Evolutionary conservation across 2,888 invertebrate species (phyloP).

Genomic region (Allolobophora icterica): DNA sequence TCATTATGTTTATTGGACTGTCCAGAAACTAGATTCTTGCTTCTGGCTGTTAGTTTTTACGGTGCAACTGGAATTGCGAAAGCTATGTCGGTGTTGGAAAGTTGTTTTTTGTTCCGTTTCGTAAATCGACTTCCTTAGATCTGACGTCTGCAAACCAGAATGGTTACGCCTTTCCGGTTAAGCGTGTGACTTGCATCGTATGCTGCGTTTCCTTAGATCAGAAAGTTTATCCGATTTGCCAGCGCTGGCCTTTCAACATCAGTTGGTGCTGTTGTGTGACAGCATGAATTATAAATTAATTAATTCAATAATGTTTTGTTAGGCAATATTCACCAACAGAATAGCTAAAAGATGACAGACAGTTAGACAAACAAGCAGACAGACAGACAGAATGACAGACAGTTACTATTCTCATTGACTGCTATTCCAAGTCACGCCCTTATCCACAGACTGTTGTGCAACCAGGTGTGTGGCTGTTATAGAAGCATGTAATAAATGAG

Average conservation of each 20-base stretch:
- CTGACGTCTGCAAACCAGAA: neutral
- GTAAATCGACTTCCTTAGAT: neutral
- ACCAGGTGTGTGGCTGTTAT: neutral
- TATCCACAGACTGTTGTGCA: neutral
- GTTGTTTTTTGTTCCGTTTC: neutral
- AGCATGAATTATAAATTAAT: conserved; percentile 17
- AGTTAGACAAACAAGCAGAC: neutral
- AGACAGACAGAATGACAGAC: neutral
- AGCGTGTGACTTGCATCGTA: neutral
- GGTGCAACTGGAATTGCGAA: neutral
- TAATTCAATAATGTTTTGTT: neutral
- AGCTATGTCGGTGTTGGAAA: neutral
- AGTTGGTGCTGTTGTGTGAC: neutral
- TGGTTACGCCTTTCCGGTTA: neutral
- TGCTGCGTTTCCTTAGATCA: neutral
- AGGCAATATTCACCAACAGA: neutral
- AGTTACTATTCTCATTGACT: neutral
- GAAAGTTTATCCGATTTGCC: neutral
- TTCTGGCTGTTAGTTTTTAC: neutral
- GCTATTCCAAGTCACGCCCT: neutral
- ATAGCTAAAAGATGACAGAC: neutral
- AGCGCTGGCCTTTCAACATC: neutral
- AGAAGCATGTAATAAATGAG: neutral
- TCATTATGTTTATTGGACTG: neutral
- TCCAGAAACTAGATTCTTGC: neutral